Evolutionary conservation across 2,888 invertebrate genomes (phyloP).

Genomic region (Parnassius smintheus): DNA sequence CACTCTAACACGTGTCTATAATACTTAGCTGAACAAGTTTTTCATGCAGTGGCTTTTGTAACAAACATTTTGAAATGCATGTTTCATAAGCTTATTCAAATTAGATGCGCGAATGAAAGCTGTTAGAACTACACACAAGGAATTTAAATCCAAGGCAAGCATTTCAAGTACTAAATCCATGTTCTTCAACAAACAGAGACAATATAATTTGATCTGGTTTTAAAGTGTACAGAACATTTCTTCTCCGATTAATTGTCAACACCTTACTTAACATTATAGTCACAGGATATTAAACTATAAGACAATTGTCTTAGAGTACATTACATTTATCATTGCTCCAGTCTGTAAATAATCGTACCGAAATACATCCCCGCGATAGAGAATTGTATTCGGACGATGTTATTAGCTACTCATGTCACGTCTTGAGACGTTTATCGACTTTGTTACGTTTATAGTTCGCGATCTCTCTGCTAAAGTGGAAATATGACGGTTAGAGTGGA

Average conservation of each 20-base stretch:
- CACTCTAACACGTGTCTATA: too few relatives aligned
- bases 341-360: background rate
- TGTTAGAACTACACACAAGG: too few relatives aligned
- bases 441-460: background rate
- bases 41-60: too few relatives aligned
- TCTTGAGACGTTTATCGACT: constrained; percentile 4
- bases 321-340: background rate
- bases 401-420: background rate
- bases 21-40: too few relatives aligned
- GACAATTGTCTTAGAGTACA: background rate
- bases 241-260: background rate
- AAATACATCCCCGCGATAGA: background rate
- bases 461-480: background rate
- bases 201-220: too few relatives aligned
- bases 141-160: too few relatives aligned
- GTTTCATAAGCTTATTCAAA: too few relatives aligned
- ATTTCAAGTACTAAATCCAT: too few relatives aligned
- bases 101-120: too few relatives aligned
- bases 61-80: too few relatives aligned
- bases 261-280: background rate
- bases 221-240: too few relatives aligned
- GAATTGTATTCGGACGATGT: background rate
- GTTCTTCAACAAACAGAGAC: too few relatives aligned
- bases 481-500: background rate
- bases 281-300: background rate